A percentile compares a stretch with the other conserved stretches of the same genome.
These are phyloP conservation scores for Virgularia gustaviana DNA, from an alignment of 92 coral and sea anemone genomes.

Conservation along the genomic window DNA sequence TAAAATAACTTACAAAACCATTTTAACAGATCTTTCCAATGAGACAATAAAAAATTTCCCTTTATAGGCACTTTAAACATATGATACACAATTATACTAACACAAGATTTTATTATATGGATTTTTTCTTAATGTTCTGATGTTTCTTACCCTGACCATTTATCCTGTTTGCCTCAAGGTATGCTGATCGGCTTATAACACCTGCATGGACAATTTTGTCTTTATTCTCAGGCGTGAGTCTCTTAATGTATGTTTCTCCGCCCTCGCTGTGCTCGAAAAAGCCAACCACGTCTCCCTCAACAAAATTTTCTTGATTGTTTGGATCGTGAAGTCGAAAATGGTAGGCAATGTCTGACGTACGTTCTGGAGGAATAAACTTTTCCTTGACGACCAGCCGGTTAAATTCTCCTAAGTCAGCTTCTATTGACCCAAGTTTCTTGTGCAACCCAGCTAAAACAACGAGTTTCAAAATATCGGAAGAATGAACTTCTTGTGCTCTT, in stretches of 20 bases:
- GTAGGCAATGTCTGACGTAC: conserved; percentile 39
- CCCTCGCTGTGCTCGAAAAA: background rate
- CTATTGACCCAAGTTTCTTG: background rate
- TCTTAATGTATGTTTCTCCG: background rate
- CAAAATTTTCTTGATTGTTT: conserved; percentile 26
- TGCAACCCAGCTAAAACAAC: too few species aligned
- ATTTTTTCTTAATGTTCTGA: background rate
- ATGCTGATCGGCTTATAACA: conserved; percentile 6
- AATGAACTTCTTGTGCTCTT: too few species aligned
- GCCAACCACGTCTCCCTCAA: background rate
- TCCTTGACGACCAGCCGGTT: background rate
- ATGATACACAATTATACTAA: too few species aligned
- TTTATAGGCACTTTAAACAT: too few species aligned
- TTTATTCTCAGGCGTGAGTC: background rate
- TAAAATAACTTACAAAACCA: too few species aligned
- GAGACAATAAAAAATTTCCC: too few species aligned
- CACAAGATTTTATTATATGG: too few species aligned
- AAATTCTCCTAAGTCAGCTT: background rate
- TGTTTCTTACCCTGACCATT: conserved; percentile 11
- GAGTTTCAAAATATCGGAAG: too few species aligned
- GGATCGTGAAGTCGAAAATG: background rate
- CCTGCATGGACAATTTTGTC: conserved; percentile 5
- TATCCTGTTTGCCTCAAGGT: background rate
- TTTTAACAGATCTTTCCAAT: too few species aligned
- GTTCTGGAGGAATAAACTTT: background rate